Evolutionary conservation across 2,888 invertebrate genomes (phyloP), one percentile per base, ranked within the genome.

Genomic region (Urechis unicinctus): DNA sequence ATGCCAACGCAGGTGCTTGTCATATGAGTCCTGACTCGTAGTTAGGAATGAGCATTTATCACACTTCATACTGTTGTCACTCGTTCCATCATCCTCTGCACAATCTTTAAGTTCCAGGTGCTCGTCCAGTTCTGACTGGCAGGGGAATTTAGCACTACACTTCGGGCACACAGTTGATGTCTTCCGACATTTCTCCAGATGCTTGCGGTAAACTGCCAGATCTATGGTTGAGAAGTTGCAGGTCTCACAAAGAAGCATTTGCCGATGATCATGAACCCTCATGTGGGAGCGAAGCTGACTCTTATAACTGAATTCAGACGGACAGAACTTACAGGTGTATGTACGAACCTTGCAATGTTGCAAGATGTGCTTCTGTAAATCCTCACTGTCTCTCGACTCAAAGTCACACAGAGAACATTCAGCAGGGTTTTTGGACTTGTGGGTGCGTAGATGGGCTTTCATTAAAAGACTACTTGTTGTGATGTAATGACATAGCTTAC

Each of bases 261-360:
- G 43, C 31, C 29, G 42, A 43, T 53, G 72, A 52, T 66, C 68
- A 57, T 73, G 73, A 5, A 70, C 72, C 36, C 72, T 56, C 72
- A 74, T 73, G 61, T 75, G 75, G 13, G 73, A 73, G n/a, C 74
- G 58, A n/a, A 74, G 64, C 50, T 73, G 73, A 59, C 73, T 74
- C 62, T 74, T 75, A 60, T 74, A 73, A 61, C 72, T 71, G 55
- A 75, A 74, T 24, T 64, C 66, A 17, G 69, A 65, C 24, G 68
- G 61, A 61, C 74, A 75, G 26, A 68, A 58, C 57, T 73, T 74
- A 61, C 75, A 74, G 57, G 70, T 70, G 52, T 72, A 74, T 1
- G 70, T 70, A 28, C 73, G 62, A 17, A 71, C 66, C 60, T 74
- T 74, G 60, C 74, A 74, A 57, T 75, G 75, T 55, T 72, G 70